Evolutionary conservation across 1,140 invertebrate species (phyloP).

Genomic region (Spodoptera frugiperda): DNA sequence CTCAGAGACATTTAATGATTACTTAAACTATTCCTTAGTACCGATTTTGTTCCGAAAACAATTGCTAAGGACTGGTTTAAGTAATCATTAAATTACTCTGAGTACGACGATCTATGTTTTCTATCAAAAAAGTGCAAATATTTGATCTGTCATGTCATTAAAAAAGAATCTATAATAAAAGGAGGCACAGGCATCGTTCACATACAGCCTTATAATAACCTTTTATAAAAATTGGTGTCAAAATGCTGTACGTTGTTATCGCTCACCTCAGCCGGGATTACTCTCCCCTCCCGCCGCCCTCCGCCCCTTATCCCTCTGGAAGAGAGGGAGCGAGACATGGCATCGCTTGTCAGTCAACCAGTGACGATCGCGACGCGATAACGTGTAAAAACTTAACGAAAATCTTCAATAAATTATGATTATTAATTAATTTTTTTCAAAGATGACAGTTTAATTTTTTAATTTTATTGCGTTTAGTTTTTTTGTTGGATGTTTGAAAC

Average conservation of each 20-base stretch:
- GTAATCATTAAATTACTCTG: too few species aligned
- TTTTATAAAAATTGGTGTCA: constrained; percentile 46
- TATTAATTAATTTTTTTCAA: not conserved
- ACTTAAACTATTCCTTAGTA: too few species aligned
- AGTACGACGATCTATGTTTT: too few species aligned
- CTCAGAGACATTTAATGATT: too few species aligned
- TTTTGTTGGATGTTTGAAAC: not conserved
- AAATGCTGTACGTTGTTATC: constrained; percentile 51
- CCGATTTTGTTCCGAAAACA: too few species aligned
- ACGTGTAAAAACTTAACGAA: constrained; percentile 49
- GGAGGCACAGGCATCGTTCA: not conserved
- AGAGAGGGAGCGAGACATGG: constrained; percentile 55
- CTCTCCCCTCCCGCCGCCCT: constrained; percentile 53
- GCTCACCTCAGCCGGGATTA: constrained; percentile 54
- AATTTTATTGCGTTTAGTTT: constrained; percentile 4
- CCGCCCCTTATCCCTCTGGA: constrained; percentile 70
- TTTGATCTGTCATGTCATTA: too few species aligned
- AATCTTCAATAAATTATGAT: constrained; percentile 8
- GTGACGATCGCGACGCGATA: constrained; percentile 55
- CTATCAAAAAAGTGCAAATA: too few species aligned
- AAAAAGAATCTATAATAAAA: too few species aligned
- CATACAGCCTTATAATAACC: constrained; percentile 37
- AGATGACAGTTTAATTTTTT: constrained; percentile 16
- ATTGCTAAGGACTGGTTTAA: too few species aligned
- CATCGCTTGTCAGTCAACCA: constrained; percentile 64